Evolutionary conservation across 2,113 vertebrate species (phyloP).

Genomic region (Macaca mulatta): DNA sequence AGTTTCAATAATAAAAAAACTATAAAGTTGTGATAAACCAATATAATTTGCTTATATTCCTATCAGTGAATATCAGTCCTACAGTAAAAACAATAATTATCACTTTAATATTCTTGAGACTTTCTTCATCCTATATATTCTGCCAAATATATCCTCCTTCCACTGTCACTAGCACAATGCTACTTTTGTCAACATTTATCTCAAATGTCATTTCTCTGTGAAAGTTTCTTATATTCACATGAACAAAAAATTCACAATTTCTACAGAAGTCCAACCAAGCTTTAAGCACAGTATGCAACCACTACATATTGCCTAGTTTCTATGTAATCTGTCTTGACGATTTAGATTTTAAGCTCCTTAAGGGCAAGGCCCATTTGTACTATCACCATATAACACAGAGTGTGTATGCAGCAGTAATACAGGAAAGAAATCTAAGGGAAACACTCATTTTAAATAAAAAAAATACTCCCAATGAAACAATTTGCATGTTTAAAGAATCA

Average conservation of each 20-base stretch:
- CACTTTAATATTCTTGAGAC: not conserved
- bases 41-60: not conserved
- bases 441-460: not conserved
- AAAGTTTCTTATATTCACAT: not conserved
- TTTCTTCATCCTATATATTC: not conserved
- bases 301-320: not conserved
- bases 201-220: not conserved
- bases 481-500: not conserved
- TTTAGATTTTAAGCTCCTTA: not conserved
- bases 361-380: not conserved
- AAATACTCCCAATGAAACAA: not conserved
- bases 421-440: not conserved
- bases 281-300: not conserved
- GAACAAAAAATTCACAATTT: not conserved
- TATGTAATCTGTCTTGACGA: not conserved
- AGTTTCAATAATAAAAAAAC: not conserved
- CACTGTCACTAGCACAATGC: accelerated
- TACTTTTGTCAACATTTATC: not conserved
- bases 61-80: not conserved
- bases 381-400: not conserved
- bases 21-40: not conserved
- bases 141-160: not conserved
- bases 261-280: not conserved
- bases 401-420: not conserved
- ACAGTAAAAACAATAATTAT: not conserved